Percentiles rank a stretch among this genome's conserved stretches.
phyloP scores from a whole-genome alignment of 1,140 invertebrate genomes.

The Hypsibius dujardini region DNA sequence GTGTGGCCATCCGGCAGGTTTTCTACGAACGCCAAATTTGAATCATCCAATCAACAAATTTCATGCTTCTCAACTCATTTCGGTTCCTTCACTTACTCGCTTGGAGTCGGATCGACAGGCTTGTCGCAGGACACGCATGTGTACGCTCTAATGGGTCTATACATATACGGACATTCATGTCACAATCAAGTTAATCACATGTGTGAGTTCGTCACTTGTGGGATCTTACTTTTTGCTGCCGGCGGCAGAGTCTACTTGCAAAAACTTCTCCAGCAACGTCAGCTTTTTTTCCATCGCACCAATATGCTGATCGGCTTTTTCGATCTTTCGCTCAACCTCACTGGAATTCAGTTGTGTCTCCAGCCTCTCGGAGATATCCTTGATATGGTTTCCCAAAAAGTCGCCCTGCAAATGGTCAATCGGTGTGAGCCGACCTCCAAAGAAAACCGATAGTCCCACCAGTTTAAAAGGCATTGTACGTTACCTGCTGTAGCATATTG shows the following conservation, averaged over 20 bases:
- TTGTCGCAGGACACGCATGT: constrained; percentile 16
- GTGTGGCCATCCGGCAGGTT: neutral
- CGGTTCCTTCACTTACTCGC: neutral
- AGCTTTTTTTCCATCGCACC: neutral
- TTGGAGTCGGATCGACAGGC: neutral
- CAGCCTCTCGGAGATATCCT: neutral
- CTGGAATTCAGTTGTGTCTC: neutral
- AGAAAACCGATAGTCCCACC: neutral
- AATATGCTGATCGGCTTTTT: too few species aligned
- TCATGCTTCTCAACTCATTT: too few species aligned
- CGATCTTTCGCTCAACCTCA: too few species aligned
- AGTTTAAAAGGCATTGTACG: too few species aligned
- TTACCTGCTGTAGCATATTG: neutral
- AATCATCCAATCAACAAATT: too few species aligned
- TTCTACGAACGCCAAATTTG: too few species aligned
- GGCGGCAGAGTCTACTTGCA: neutral
- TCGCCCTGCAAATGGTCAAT: neutral
- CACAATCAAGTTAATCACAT: too few species aligned
- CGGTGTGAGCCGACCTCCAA: neutral
- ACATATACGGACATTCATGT: neutral
- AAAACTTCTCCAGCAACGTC: neutral
- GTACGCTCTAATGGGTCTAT: neutral
- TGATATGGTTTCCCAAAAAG: neutral
- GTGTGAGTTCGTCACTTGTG: too few species aligned
- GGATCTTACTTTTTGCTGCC: neutral